Conservation (phyloP, 2,888 invertebrate genomes). For the Villa cingulata region DNA sequence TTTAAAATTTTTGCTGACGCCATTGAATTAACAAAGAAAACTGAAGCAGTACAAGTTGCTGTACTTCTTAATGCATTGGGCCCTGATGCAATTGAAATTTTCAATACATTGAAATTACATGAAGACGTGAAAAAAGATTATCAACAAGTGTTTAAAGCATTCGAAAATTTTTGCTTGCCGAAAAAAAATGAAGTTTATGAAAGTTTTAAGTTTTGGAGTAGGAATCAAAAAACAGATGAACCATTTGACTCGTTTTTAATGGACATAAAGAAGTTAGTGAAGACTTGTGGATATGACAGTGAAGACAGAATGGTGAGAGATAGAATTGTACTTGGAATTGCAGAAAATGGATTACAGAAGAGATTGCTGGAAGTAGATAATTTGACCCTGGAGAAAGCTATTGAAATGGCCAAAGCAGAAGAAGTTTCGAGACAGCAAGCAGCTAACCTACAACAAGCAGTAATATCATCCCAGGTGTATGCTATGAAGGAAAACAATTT, state of each 20-base stretch:
- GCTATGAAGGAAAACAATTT: too few relatives aligned
- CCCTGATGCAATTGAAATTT: slow-evolving; percentile 15
- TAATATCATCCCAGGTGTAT: background rate
- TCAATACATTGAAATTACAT: slow-evolving; percentile 14
- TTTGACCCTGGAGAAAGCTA: slow-evolving; percentile 1
- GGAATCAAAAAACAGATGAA: slow-evolving; percentile 3
- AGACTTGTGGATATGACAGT: background rate
- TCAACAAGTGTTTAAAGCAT: slow-evolving; percentile 11
- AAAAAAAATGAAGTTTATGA: too few relatives aligned
- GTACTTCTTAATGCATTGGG: slow-evolving; percentile 16
- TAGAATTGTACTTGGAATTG: slow-evolving; percentile 5
- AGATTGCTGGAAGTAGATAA: slow-evolving; percentile 3
- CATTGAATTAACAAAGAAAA: slow-evolving; percentile 11
- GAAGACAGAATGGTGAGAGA: slow-evolving; percentile 4
- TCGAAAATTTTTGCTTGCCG: slow-evolving; percentile 8
- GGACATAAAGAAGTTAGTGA: slow-evolving; percentile 6
- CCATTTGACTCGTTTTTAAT: slow-evolving; percentile 7
- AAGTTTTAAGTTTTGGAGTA: slow-evolving; percentile 3
- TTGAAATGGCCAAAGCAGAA: slow-evolving; percentile 1
- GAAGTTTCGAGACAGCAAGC: background rate
- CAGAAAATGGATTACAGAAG: slow-evolving; percentile 2
- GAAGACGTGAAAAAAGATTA: slow-evolving; percentile 12
- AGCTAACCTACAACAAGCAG: background rate
- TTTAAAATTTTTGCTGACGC: slow-evolving; percentile 15
- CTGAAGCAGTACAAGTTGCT: slow-evolving; percentile 12